Conservation (phyloP, 2,888 invertebrate genomes). For the Xestobium rufovillosum region DNA sequence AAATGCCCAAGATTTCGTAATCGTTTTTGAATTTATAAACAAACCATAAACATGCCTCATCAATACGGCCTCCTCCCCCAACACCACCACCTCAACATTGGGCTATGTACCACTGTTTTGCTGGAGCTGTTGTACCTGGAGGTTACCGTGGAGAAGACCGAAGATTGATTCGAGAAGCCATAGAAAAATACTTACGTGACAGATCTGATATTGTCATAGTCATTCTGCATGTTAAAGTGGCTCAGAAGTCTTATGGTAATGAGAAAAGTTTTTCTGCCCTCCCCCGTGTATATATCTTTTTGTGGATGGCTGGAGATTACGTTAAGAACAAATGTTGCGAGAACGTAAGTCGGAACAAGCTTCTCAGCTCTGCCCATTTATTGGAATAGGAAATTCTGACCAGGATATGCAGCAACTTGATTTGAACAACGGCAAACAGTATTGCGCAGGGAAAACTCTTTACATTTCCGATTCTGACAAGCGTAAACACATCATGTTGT, state of each 20-base stretch:
- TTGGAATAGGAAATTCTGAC: slow-evolving; percentile 96
- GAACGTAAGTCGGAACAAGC: slow-evolving; percentile 86
- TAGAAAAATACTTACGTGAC: slow-evolving; percentile 93
- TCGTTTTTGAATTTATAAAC: not conserved
- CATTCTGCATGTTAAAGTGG: slow-evolving; percentile 98
- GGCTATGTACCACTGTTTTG: slow-evolving; percentile 50
- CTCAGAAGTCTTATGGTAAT: slow-evolving; percentile 99
- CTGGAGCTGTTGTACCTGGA: slow-evolving; percentile 58
- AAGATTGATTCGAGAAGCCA: slow-evolving; percentile 79
- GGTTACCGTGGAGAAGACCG: slow-evolving; percentile 72
- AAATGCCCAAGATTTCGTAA: too few relatives aligned
- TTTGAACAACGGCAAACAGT: slow-evolving; percentile 94
- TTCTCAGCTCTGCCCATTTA: slow-evolving; percentile 95
- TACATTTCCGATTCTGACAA: slow-evolving; percentile 99
- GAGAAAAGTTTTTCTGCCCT: slow-evolving; percentile 99
- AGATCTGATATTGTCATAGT: slow-evolving; percentile 94
- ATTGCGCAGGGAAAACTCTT: slow-evolving; percentile 98
- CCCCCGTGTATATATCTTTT: slow-evolving; percentile 98
- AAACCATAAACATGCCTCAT: slow-evolving; percentile 58
- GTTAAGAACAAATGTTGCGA: slow-evolving; percentile 87
- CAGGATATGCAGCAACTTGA: slow-evolving; percentile 99
- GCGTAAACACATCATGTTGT: slow-evolving; percentile 97
- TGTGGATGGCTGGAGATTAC: slow-evolving; percentile 96
- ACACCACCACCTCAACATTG: slow-evolving; percentile 64
- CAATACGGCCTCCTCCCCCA: slow-evolving; percentile 75